Percentiles rank a stretch among this genome's conserved stretches.
Conservation (phyloP, 2,113 vertebrate species). For the Entomyzon cyanotis region DNA sequence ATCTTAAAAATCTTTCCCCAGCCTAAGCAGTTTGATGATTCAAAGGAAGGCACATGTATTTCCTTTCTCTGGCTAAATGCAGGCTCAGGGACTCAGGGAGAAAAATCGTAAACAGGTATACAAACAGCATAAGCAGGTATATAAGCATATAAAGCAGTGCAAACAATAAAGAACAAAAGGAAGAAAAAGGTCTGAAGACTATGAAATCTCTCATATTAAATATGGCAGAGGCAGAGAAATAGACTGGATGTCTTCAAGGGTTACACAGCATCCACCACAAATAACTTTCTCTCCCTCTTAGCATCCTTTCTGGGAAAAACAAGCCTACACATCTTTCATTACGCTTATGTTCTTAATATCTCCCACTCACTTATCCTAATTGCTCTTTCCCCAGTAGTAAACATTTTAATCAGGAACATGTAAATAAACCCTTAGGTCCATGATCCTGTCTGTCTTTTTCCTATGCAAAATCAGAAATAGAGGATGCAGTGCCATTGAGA, state of each 20-base stretch:
- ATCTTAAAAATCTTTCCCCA: not conserved
- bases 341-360: not conserved
- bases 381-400: not conserved
- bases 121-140: no score
- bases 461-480: not conserved
- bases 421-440: not conserved
- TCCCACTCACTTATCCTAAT: not conserved
- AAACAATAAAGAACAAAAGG: not conserved
- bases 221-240: not conserved
- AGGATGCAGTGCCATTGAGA: not conserved
- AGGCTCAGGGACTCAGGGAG: not conserved
- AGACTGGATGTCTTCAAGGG: not conserved
- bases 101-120: not conserved
- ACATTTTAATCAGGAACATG: not conserved
- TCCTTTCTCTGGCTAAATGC: not conserved
- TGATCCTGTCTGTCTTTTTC: not conserved
- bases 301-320: not conserved
- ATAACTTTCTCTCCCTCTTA: not conserved
- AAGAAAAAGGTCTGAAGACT: not conserved
- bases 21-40: not conserved
- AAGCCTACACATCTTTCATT: not conserved
- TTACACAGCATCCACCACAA: not conserved
- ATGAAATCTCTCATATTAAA: not conserved
- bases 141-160: not conserved
- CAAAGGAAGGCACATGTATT: rapidly evolving